Base-by-base conservation (phyloP, 1,140 invertebrate species). In the Aphidius ervi region DNA sequence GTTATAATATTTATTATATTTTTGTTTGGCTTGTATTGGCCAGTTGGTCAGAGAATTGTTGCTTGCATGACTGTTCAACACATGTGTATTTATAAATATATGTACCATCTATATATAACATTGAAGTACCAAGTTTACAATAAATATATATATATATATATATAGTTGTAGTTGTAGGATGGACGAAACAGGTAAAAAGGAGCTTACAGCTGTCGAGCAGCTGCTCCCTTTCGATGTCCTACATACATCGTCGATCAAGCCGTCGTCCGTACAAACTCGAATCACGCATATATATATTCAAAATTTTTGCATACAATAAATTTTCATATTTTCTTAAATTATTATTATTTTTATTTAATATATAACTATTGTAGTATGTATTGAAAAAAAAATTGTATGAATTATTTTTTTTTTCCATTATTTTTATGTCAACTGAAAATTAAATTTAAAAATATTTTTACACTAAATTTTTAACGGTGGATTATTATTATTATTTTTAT, bases 191-290 rank as follows among this genome's bases (percentile, higher is more conserved):
- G 77, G 77, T 79, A 78, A 80, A 78, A 80, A 78, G 76, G 71
- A 70, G 71, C 72, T 71, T 77, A 78, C 77, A 80, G 77, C 77
- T 80, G 77, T 78, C 77, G 64, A 73, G 75, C 77, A 80, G 77
- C 77, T 80, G 76, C 76, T 72, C 75, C 46, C 67, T 68, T 70
- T 70, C 52, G 52, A 54, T 78, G 77, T 79, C 77, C 77, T 75
- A 78, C 70, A 79, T 79, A 79, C 76, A 78, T 76, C 52, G 50
- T 49, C 57, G 65, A 66, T 66, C 59, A 66, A 60, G 57, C 59
- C 55, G 45, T 46, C 55, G 45, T 46, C 53, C 55, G 56, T 50
- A 45, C 23, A 31, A 31, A 31, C 50, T 54, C 59, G 41, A 45
- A 20, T 42, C 63, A 57, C 64, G 58, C 58, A 62, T 45, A 43